Percentiles rank a stretch among this genome's conserved stretches.
Conservation (phyloP, 2,797 vertebrate species). For the Micromesistius poutassou region DNA sequence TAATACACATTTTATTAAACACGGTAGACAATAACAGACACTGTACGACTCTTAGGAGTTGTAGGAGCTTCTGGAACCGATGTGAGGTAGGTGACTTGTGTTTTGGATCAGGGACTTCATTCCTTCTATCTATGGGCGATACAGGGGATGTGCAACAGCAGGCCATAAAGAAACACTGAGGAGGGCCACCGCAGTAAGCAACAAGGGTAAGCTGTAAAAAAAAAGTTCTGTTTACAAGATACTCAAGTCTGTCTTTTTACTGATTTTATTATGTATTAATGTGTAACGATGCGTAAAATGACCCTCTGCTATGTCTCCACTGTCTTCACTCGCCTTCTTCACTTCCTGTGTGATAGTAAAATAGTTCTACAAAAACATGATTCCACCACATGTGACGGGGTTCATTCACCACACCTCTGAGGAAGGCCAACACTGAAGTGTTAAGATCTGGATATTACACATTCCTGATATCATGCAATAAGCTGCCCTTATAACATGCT, state of each 20-base stretch:
- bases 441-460: conserved; percentile 2
- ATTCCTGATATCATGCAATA: conserved; percentile 6
- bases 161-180: too few species aligned
- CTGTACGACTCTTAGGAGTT: background rate
- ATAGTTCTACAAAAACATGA: background rate
- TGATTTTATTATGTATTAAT: conserved; percentile 2
- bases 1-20: background rate
- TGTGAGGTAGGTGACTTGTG: background rate
- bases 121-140: background rate
- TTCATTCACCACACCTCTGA: conserved; percentile 1
- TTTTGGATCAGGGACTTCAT: too few species aligned
- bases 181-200: conserved; percentile 9
- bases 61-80: background rate
- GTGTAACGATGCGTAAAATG: conserved; percentile 7
- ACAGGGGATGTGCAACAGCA: background rate
- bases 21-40: conserved; percentile 2
- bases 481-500: too few species aligned
- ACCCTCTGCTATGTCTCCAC: background rate
- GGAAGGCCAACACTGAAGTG: background rate
- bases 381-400: background rate
- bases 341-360: conserved; percentile 4
- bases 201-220: conserved; percentile 3
- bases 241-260: conserved; percentile 2
- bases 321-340: conserved; percentile 4
- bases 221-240: conserved; percentile 2